These are phyloP conservation scores for Saccopteryx leptura DNA, from an alignment of 2,113 vertebrate species.

Conservation along the genomic window DNA sequence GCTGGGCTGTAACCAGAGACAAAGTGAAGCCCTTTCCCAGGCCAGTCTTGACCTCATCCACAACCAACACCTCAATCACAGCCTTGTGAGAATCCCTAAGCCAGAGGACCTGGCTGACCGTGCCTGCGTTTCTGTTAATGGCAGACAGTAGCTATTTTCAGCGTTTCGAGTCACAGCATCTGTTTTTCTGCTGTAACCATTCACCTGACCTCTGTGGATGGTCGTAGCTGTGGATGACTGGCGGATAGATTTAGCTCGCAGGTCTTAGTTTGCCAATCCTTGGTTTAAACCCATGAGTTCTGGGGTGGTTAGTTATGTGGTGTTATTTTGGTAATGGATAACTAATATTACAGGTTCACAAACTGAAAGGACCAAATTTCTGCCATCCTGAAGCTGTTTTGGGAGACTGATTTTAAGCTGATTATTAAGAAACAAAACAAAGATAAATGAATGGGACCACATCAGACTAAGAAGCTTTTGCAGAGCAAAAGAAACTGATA, in stretches of 20 bases:
- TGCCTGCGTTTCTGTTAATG: not conserved
- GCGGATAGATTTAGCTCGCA: accelerated
- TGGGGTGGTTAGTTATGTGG: not conserved
- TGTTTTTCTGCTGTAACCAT: not conserved
- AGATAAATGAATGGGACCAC: too few species aligned
- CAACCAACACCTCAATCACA: too few species aligned
- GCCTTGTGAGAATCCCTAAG: not conserved
- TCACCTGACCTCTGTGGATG: not conserved
- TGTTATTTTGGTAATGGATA: not conserved
- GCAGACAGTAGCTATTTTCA: not conserved
- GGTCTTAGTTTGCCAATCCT: not conserved
- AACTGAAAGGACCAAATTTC: not conserved
- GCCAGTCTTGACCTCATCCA: not conserved
- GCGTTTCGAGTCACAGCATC: accelerated
- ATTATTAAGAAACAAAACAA: not conserved
- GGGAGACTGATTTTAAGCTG: not conserved
- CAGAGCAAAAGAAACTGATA: too few species aligned
- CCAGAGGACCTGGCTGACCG: too few species aligned
- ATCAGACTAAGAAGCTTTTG: too few species aligned
- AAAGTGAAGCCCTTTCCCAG: not conserved
- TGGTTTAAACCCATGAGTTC: not conserved
- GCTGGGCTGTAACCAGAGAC: not conserved
- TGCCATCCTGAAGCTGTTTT: not conserved
- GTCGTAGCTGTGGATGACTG: accelerated
- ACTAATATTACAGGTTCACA: not conserved